Conservation (phyloP, 2,888 invertebrate species). For the Mythimna ferrago region DNA sequence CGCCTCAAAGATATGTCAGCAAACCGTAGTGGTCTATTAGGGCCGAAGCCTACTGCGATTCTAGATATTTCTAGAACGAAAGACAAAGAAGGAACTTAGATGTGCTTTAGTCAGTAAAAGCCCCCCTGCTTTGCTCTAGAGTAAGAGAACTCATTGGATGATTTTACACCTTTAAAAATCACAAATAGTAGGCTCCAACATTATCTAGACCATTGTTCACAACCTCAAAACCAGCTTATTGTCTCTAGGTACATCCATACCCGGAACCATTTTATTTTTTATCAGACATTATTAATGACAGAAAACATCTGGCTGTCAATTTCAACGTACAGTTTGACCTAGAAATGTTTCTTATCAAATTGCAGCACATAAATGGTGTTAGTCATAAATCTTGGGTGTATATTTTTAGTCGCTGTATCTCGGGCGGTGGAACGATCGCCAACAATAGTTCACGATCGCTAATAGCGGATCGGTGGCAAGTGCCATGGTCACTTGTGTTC, state of each 20-base stretch:
- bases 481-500: constrained; percentile 76
- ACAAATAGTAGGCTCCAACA: background rate
- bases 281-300: constrained; percentile 51
- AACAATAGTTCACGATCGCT: constrained; percentile 74
- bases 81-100: no score
- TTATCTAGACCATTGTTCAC: constrained; percentile 15
- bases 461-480: constrained; percentile 72
- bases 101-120: no score
- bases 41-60: no score
- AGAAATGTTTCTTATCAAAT: constrained; percentile 50
- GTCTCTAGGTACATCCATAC: constrained; percentile 28
- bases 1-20: no score
- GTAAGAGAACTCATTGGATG: no score
- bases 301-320: constrained; percentile 39
- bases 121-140: no score
- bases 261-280: constrained; percentile 40
- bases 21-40: no score
- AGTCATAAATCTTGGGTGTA: constrained; percentile 47
- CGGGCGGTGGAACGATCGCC: constrained; percentile 42
- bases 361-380: constrained; percentile 43
- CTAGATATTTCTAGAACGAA: no score
- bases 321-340: constrained; percentile 42
- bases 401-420: constrained; percentile 46
- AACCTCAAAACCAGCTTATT: constrained; percentile 8
- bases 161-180: no score